A percentile compares a stretch with the other conserved stretches of the same genome.
Evolutionary conservation across 2,113 vertebrate species (phyloP).

Genomic region (Benitochromis conjunctus): DNA sequence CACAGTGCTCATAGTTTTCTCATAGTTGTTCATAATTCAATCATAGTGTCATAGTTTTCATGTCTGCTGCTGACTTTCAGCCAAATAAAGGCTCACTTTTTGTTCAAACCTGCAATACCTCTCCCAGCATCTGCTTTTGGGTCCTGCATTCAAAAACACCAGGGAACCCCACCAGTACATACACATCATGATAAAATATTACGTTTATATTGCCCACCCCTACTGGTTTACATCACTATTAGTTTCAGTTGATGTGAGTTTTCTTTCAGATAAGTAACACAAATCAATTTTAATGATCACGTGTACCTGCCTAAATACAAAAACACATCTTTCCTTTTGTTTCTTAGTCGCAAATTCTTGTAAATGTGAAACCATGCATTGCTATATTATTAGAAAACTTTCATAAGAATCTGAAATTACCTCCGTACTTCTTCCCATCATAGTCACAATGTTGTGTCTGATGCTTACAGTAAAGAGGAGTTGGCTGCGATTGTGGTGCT

Average conservation of each 20-base stretch:
- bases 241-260: not conserved
- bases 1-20: too few species aligned
- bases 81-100: too few species aligned
- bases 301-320: not conserved
- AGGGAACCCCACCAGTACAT: not conserved
- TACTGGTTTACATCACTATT: not conserved
- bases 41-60: too few species aligned
- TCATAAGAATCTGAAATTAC: not conserved
- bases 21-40: too few species aligned
- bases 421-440: not conserved
- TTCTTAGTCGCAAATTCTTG: not conserved
- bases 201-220: not conserved
- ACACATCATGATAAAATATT: not conserved
- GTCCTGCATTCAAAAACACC: too few species aligned
- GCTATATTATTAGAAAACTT: not conserved
- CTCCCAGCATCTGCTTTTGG: too few species aligned
- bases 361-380: constrained; percentile 25
- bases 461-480: not conserved
- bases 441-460: not conserved
- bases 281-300: not conserved
- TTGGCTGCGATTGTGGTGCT: not conserved
- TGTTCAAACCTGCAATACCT: too few species aligned
- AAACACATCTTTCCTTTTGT: not conserved
- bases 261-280: not conserved
- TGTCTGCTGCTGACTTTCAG: too few species aligned